These are phyloP conservation scores for Xestia rhomboidea DNA, from an alignment of 2,888 invertebrate species.

Conservation along the genomic window DNA sequence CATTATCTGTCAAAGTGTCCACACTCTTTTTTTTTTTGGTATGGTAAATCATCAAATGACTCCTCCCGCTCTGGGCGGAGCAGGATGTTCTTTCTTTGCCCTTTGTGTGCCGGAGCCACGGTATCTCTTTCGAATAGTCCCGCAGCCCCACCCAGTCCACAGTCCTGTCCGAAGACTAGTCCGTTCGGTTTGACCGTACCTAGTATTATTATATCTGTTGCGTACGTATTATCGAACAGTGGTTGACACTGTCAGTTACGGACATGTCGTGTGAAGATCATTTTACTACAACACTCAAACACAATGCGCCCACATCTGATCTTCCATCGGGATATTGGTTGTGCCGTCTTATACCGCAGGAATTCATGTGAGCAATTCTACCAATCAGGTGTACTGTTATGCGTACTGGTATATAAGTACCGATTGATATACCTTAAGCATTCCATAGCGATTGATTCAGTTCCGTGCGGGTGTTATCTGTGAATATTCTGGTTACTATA, in stretches of 20 bases:
- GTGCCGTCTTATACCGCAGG: constrained; percentile 70
- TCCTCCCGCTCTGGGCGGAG: too few species aligned
- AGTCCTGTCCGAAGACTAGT: too few species aligned
- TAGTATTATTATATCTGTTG: not conserved
- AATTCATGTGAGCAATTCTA: constrained; percentile 79
- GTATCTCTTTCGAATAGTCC: too few species aligned
- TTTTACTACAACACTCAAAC: not conserved
- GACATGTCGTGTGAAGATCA: not conserved
- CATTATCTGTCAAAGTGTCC: not conserved
- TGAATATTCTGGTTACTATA: constrained; percentile 22
- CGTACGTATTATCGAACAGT: not conserved
- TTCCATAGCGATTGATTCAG: constrained; percentile 67
- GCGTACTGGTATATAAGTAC: constrained; percentile 69
- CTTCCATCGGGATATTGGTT: constrained; percentile 39
- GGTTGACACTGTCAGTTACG: not conserved
- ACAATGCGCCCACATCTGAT: constrained; percentile 41
- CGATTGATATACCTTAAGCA: constrained; percentile 71
- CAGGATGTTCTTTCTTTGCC: too few species aligned
- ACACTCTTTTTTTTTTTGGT: too few species aligned
- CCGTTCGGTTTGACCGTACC: not conserved
- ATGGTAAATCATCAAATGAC: too few species aligned
- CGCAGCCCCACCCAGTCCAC: too few species aligned
- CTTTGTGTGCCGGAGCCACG: too few species aligned
- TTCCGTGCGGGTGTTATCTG: constrained; percentile 62
- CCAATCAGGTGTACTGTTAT: constrained; percentile 68